Evolutionary conservation across 1,140 invertebrate genomes (phyloP).

Genomic region (Pseudomyrmex cubaensis): DNA sequence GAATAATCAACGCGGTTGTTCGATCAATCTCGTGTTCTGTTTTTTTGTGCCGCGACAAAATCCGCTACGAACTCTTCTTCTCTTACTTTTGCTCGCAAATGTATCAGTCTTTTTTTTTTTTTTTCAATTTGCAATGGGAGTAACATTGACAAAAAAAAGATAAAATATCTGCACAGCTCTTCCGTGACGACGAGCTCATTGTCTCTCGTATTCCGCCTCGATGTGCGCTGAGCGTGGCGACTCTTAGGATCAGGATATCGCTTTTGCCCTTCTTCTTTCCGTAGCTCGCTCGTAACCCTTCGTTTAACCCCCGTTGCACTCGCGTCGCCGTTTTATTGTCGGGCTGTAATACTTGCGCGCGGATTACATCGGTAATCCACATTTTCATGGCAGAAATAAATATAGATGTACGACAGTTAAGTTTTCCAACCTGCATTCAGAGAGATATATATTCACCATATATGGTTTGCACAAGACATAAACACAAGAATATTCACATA

Average conservation of each 20-base stretch:
- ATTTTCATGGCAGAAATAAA: constrained; percentile 28
- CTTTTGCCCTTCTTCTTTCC: constrained; percentile 47
- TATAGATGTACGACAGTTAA: not conserved
- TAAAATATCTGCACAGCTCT: constrained; percentile 59
- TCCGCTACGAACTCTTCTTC: not conserved
- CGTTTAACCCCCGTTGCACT: not conserved
- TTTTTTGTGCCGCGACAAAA: constrained; percentile 13
- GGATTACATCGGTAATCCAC: constrained; percentile 40
- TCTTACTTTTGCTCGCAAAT: not conserved
- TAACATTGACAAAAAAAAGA: constrained; percentile 65
- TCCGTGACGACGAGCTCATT: constrained; percentile 69
- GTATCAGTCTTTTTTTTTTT: not conserved
- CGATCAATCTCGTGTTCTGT: constrained; percentile 13
- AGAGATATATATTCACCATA: no score
- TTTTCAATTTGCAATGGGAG: constrained; percentile 39
- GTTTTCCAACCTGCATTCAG: not conserved
- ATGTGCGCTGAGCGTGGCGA: constrained; percentile 60
- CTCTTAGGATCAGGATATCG: constrained; percentile 65
- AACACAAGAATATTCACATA: not conserved
- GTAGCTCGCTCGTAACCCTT: constrained; percentile 33
- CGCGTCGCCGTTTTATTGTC: constrained; percentile 16
- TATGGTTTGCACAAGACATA: not conserved
- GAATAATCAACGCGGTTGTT: constrained; percentile 44
- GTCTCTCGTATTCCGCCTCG: constrained; percentile 66
- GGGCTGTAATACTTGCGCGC: not conserved